These are phyloP conservation scores for Clivina fossor DNA, from an alignment of 2,888 invertebrate genomes.

Conservation along the genomic window DNA sequence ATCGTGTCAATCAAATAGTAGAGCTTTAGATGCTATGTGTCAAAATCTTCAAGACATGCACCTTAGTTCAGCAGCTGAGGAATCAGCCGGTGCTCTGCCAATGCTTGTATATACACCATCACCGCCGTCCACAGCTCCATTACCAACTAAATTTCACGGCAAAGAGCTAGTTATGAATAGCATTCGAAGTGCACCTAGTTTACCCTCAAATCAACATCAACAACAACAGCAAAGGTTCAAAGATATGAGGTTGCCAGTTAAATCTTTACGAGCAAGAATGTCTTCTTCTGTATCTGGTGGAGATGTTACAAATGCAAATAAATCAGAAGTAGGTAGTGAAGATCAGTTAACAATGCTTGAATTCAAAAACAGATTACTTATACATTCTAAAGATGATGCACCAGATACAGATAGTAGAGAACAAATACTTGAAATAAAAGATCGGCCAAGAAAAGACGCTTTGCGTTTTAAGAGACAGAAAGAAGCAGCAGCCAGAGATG, in stretches of 20 bases:
- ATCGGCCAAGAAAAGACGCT: conserved; percentile 62
- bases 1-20: conserved; percentile 12
- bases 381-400: conserved; percentile 57
- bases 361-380: conserved; percentile 56
- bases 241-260: conserved; percentile 72
- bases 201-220: conserved; percentile 62
- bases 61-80: conserved; percentile 57
- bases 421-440: conserved; percentile 64
- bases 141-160: conserved; percentile 77
- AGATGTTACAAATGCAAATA: not conserved
- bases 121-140: conserved; percentile 81
- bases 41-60: conserved; percentile 60
- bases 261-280: conserved; percentile 62
- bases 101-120: conserved; percentile 76
- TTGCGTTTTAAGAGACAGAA: conserved; percentile 46
- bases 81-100: conserved; percentile 62
- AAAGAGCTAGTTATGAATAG: conserved; percentile 67
- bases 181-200: conserved; percentile 77
- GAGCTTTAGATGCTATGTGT: conserved; percentile 7
- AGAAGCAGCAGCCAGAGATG: conserved; percentile 45
- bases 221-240: conserved; percentile 57
- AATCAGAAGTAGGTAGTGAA: conserved; percentile 47
- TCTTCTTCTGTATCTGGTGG: conserved; percentile 59
- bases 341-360: conserved; percentile 55
- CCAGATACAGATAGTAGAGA: conserved; percentile 61